Conservation (phyloP, 2,797 vertebrate genomes). For the Ceyx erithaca region DNA sequence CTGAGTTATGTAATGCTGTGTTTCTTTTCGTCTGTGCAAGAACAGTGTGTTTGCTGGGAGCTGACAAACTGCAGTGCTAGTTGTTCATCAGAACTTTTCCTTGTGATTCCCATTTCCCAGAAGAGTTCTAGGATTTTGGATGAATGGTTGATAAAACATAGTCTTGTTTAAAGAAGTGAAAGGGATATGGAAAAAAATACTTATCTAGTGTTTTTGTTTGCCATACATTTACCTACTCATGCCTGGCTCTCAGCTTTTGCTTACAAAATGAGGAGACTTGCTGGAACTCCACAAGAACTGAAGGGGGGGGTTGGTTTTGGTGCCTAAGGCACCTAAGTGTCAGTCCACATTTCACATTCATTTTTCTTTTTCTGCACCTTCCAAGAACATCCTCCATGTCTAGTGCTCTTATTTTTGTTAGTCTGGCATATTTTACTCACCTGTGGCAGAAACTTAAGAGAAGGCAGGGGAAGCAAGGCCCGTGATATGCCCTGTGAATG, state of each 20-base stretch:
- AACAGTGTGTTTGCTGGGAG: background rate
- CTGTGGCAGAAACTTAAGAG: background rate
- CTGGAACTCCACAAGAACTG: background rate
- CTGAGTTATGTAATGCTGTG: background rate
- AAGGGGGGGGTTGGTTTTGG: background rate
- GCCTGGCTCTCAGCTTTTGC: constrained; percentile 1
- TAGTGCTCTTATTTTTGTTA: constrained; percentile 47
- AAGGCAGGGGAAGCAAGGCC: constrained; percentile 16
- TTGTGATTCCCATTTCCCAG: background rate
- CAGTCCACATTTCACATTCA: constrained; percentile 33
- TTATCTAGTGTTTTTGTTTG: background rate
- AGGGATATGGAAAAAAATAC: background rate
- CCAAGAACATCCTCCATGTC: constrained; percentile 52
- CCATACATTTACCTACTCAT: constrained; percentile 3
- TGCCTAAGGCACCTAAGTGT: background rate
- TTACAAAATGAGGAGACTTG: background rate
- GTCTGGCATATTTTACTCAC: constrained; percentile 32
- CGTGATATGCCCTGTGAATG: constrained; percentile 27
- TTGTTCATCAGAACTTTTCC: background rate
- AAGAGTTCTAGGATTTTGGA: background rate
- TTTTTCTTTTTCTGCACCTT: constrained; percentile 61
- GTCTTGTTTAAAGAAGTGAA: background rate
- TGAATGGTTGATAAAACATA: background rate
- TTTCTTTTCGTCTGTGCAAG: background rate
- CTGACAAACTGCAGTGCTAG: background rate